Conservation (phyloP, 2,113 vertebrate genomes). For the Lamprologus ornatipinnis region DNA sequence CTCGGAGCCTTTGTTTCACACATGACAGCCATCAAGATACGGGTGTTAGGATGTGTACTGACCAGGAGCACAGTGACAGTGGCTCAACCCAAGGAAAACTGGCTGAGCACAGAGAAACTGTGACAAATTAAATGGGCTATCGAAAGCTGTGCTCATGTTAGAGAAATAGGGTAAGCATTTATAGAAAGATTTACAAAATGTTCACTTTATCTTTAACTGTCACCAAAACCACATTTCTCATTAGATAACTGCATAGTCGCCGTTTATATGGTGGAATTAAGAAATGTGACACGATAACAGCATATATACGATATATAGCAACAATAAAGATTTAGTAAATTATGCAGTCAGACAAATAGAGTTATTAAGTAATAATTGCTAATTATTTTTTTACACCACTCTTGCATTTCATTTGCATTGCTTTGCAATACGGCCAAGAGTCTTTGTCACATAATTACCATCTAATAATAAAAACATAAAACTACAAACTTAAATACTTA, state of each 20-base stretch:
- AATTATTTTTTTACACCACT: not conserved
- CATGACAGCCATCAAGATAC: constrained; percentile 45
- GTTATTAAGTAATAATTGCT: not conserved
- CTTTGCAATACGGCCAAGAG: not conserved
- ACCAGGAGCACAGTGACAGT: not conserved
- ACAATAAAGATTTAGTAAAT: not conserved
- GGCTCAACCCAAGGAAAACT: constrained; percentile 46
- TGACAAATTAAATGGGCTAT: constrained; percentile 59
- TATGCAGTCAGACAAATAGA: not conserved
- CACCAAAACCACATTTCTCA: constrained; percentile 8
- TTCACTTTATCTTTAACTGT: constrained; percentile 36
- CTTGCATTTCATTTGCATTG: not conserved
- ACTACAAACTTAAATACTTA: not conserved
- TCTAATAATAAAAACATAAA: not conserved
- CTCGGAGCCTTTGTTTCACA: constrained; percentile 40
- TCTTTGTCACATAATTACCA: not conserved
- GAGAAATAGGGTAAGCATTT: constrained; percentile 33
- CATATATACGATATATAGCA: not conserved
- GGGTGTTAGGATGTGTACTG: constrained; percentile 35
- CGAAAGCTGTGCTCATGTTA: not conserved
- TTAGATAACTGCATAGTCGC: not conserved
- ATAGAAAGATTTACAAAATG: constrained; percentile 41
- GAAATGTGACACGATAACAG: not conserved
- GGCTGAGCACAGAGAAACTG: constrained; percentile 49
- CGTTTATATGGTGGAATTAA: not conserved